A percentile compares a stretch with the other conserved stretches of the same genome.
These are phyloP conservation scores for Caenorhabditis doughertyi DNA, from an alignment of 2,888 invertebrate genomes.

Conservation along the genomic window DNA sequence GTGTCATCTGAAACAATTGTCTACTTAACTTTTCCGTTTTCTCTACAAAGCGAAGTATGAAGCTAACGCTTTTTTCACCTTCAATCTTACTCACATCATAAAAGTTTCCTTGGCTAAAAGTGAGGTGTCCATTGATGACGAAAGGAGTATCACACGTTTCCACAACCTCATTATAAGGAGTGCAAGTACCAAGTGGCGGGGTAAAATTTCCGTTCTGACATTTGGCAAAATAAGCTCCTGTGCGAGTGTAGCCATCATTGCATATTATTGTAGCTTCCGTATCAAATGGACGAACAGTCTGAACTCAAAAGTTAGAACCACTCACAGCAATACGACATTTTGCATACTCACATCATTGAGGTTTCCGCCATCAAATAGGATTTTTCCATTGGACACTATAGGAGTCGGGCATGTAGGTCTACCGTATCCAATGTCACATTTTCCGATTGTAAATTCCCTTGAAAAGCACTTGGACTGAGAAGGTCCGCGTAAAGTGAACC, in stretches of 20 bases:
- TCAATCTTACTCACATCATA: slow-evolving; percentile 41
- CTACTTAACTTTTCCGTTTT: too few species aligned
- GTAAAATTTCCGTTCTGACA: slow-evolving; percentile 59
- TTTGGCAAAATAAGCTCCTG: slow-evolving; percentile 21
- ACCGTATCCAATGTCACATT: slow-evolving; percentile 25
- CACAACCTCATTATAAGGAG: neutral
- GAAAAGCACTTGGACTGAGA: slow-evolving; percentile 30
- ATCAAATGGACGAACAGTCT: slow-evolving; percentile 10
- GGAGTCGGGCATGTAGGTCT: slow-evolving; percentile 23
- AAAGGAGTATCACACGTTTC: slow-evolving; percentile 35
- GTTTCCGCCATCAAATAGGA: slow-evolving; percentile 30
- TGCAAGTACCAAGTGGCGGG: slow-evolving; percentile 62
- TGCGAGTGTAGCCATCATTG: slow-evolving; percentile 63
- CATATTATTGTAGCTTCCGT: slow-evolving; percentile 73
- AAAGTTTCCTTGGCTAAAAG: slow-evolving; percentile 45
- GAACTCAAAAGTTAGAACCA: neutral
- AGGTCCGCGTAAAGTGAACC: slow-evolving; percentile 55
- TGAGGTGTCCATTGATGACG: slow-evolving; percentile 45
- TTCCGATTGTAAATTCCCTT: slow-evolving; percentile 58
- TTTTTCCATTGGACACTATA: slow-evolving; percentile 20
- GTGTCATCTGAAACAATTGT: neutral
- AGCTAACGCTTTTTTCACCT: too few species aligned
- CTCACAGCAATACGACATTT: too few species aligned
- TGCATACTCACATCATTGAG: slow-evolving; percentile 30
- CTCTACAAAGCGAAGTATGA: too few species aligned